A percentile compares a stretch with the other conserved stretches of the same genome.
Conservation (phyloP, 2,113 vertebrate genomes). For the human region GRCh38 chr4:171909501-171910000, state of each 20-base stretch:
- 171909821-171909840: neutral
- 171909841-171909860: neutral
- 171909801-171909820: neutral
- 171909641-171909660: neutral
- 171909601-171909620: neutral
- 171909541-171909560: slow-evolving; percentile 28
- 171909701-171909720: neutral
- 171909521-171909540: neutral
- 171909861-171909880: neutral
- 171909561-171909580: neutral
- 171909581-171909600: neutral
- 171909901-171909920: neutral
- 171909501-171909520: neutral
- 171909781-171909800: neutral
- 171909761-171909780: neutral
- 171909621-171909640: slow-evolving; percentile 9
- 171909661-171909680: neutral
- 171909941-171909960: neutral
- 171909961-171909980: neutral
- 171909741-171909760: neutral
- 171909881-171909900: neutral
- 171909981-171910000: neutral
- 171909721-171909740: neutral
- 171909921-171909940: neutral
- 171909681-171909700: neutral